A percentile compares a stretch with the other conserved stretches of the same genome.
Conservation (phyloP, 2,797 vertebrate genomes). For the Lepus oiostolus region DNA sequence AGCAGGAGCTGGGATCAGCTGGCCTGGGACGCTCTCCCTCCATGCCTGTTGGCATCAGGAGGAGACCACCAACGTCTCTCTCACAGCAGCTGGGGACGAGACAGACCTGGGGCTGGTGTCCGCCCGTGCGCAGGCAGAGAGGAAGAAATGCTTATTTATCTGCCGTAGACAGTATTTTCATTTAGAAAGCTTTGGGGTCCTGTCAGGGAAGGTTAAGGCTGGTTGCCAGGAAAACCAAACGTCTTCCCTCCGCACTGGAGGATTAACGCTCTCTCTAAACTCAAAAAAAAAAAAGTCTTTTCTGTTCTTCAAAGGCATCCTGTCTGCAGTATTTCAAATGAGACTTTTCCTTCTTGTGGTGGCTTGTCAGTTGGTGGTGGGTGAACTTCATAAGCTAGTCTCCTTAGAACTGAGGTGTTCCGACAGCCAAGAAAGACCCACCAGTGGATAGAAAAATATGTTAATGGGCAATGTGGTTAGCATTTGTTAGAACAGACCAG, state of each 20-base stretch:
- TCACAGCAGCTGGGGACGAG: conserved; percentile 79
- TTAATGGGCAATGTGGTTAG: not conserved
- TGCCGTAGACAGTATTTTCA: conserved; percentile 81
- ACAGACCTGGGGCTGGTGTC: conserved; percentile 81
- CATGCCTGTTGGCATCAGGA: conserved; percentile 76
- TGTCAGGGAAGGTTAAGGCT: conserved; percentile 85
- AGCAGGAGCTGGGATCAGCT: conserved; percentile 79
- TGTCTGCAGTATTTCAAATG: conserved; percentile 82
- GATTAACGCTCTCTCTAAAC: conserved; percentile 86
- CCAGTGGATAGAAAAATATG: not conserved
- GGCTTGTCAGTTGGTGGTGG: conserved; percentile 72
- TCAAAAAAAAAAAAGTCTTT: conserved; percentile 30
- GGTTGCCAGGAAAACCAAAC: conserved; percentile 86
- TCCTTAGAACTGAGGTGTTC: not conserved
- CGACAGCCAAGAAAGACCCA: not conserved
- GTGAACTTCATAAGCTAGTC: conserved; percentile 7
- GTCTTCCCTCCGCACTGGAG: conserved; percentile 78
- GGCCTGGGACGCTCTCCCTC: conserved; percentile 20
- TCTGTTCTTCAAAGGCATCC: conserved; percentile 84
- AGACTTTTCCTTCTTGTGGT: conserved; percentile 80
- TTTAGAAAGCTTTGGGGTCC: conserved; percentile 88
- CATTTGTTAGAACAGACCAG: not conserved
- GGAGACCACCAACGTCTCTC: conserved; percentile 88
- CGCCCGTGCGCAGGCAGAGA: conserved; percentile 75
- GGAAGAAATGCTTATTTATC: conserved; percentile 83